Conservation (phyloP, 1,140 invertebrate species). For the Ostrea edulis region DNA sequence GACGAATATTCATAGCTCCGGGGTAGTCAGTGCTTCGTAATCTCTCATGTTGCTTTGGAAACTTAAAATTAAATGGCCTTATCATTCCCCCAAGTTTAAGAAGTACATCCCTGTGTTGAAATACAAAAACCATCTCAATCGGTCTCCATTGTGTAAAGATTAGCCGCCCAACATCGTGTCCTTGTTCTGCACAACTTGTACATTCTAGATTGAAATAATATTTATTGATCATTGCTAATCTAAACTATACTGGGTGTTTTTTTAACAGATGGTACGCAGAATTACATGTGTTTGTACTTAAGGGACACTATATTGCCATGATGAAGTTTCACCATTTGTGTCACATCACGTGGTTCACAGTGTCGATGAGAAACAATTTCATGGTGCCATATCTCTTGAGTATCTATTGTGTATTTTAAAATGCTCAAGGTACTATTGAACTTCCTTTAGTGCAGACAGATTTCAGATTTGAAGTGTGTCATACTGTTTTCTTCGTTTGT, state of each 20-base stretch:
- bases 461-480: neutral
- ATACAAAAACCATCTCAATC: too few relatives aligned
- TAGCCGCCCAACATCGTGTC: too few relatives aligned
- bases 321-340: neutral
- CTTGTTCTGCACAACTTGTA: too few relatives aligned
- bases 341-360: neutral
- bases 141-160: too few relatives aligned
- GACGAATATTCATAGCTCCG: too few relatives aligned
- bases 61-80: slow-evolving; percentile 1
- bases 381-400: neutral
- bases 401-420: neutral
- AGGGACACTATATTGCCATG: neutral
- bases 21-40: neutral
- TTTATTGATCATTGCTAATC: too few relatives aligned
- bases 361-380: neutral
- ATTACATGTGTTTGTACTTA: neutral
- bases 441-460: neutral
- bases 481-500: neutral
- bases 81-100: neutral
- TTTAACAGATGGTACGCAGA: neutral
- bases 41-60: neutral
- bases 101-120: neutral
- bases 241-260: neutral
- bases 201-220: too few relatives aligned
- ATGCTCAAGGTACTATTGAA: neutral